Evolutionary conservation across 2,888 invertebrate species (phyloP).

Genomic region (Philhelius pedissequus): DNA sequence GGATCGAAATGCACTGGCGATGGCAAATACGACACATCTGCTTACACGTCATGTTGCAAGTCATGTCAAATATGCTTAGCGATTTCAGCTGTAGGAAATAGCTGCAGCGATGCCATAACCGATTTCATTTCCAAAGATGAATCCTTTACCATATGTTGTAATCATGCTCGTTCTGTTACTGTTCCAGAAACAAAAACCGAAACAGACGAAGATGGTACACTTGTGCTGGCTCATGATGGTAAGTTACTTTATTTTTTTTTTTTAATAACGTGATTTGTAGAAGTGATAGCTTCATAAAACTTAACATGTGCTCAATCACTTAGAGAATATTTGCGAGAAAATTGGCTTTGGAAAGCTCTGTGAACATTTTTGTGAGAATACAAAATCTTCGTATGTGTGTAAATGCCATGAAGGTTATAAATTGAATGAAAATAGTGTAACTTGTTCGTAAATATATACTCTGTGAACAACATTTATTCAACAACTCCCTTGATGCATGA

Average conservation of each 20-base stretch:
- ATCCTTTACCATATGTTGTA: conserved; percentile 83
- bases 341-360: conserved; percentile 80
- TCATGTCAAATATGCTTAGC: conserved; percentile 83
- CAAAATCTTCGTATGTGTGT: conserved; percentile 81
- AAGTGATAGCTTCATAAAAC: not conserved
- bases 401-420: conserved; percentile 79
- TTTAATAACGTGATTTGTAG: not conserved
- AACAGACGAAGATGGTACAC: conserved; percentile 23
- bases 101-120: conserved; percentile 81
- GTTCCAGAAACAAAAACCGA: not conserved
- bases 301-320: not conserved
- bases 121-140: conserved; percentile 79
- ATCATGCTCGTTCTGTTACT: conserved; percentile 17
- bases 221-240: conserved; percentile 56
- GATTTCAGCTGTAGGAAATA: conserved; percentile 80
- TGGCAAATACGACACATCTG: conserved; percentile 70
- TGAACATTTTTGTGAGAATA: conserved; percentile 81
- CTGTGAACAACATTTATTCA: conserved; percentile 60
- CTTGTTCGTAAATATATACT: conserved; percentile 75
- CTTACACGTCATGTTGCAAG: conserved; percentile 82
- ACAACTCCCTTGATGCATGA: conserved; percentile 65
- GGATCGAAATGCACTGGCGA: conserved; percentile 74
- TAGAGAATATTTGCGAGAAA: conserved; percentile 81
- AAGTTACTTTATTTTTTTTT: not conserved
- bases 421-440: conserved; percentile 80